Evolutionary conservation across 1,140 invertebrate genomes (phyloP).

Genomic region (Dolichoris vasculosae): DNA sequence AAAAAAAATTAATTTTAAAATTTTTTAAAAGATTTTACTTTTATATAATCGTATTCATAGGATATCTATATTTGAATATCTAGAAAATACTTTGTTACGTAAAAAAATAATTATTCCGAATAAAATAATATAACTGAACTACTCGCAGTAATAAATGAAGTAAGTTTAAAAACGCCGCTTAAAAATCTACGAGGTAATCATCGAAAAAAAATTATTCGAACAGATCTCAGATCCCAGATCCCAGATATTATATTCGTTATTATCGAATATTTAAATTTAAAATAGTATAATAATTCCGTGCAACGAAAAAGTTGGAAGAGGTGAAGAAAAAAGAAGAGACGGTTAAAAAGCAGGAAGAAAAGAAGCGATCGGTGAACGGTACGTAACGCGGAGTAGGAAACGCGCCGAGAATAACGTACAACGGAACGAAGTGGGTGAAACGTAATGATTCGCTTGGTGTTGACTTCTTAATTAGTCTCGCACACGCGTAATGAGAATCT

Average conservation of each 20-base stretch:
- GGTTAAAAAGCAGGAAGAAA: background rate
- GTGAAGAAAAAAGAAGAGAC: background rate
- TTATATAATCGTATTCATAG: background rate
- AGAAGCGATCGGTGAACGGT: background rate
- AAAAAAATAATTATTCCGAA: background rate
- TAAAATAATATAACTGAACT: background rate
- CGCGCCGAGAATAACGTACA: background rate
- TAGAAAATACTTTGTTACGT: too few species aligned
- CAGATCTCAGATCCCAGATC: too few species aligned
- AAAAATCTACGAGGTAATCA: too few species aligned
- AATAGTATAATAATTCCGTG: too few species aligned
- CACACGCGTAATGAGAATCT: constrained; percentile 35
- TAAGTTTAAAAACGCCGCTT: too few species aligned
- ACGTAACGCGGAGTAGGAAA: background rate
- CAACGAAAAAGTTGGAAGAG: background rate
- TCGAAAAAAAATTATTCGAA: too few species aligned
- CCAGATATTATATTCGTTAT: background rate
- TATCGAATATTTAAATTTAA: background rate
- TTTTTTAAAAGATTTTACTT: background rate
- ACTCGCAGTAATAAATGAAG: too few species aligned
- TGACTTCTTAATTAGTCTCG: constrained; percentile 43
- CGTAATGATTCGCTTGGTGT: constrained; percentile 23
- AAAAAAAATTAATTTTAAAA: too few species aligned
- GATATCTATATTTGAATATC: background rate
- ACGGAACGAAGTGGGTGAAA: constrained; percentile 1